Evolutionary conservation across 2,113 vertebrate genomes (phyloP), one percentile per base, ranked within the genome.

Genomic region (Ursus arctos): DNA sequence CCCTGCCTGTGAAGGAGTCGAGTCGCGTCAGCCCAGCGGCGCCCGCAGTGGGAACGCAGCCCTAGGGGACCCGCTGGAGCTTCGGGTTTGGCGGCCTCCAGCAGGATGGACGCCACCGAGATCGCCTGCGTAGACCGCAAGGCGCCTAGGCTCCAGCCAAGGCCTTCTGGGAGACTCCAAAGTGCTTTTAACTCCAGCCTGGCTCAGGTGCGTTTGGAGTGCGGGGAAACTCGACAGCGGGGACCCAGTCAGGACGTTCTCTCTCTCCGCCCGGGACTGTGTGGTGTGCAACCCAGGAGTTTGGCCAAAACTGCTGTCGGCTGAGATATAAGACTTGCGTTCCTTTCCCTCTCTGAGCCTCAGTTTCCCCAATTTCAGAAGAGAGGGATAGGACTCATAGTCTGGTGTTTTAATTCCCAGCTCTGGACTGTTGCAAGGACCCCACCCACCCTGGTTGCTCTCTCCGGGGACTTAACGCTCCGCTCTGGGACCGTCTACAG

Each of bases 291-390:
- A 49, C 14, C 36, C n/a, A 51, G 31, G 47, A 53, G 19, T 74
- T 61, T 65, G 79, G 31, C 12, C 7, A 4, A n/a, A 57, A 84
- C 24, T n/a, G 10, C 40, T 47, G 72, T 61, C 24, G 31, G 43
- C 14, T 55, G 57, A 59, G 36, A 80, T 33, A 26, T n/a, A 33
- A 77, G 36, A 69, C 49, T 19, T 7, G 51, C 18, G 31, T 88
- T 84, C 76, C 67, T 94, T 88, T 92, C 19, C 16, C n/a, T 59
- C 26, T 53, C 86, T 14, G 16, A 83, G 47, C 47, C 86, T 94
- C 51, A 1, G 36, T 95, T 95, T 94, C 87, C 80, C 74, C 83
- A 43, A 69, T 76, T 90, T 79, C 84, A 71, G 67, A 61, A 63
- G 53, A 76, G 43, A 6, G 31, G 33, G 12, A 16, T 18, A 59